Conservation (phyloP, 2,113 vertebrate species). For the Glaucomys volans region DNA sequence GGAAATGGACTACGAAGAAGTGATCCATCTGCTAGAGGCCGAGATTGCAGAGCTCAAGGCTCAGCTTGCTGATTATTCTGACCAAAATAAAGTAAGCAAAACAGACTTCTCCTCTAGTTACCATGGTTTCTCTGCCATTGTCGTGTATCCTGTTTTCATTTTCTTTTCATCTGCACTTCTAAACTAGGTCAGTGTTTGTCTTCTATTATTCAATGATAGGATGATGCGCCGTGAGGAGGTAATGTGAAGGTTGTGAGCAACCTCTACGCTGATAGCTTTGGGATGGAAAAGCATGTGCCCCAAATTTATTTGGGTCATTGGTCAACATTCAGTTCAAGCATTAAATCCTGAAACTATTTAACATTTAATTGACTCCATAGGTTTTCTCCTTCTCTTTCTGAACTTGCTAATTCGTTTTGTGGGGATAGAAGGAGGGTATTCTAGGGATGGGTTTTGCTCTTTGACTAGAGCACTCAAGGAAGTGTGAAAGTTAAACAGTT, state of each 20-base stretch:
- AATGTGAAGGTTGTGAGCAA: conserved; percentile 84
- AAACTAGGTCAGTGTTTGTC: conserved; percentile 99
- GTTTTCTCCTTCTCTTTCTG: conserved; percentile 48
- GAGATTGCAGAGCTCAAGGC: conserved; percentile 95
- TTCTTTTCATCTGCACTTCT: conserved; percentile 91
- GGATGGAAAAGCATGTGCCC: conserved; percentile 71
- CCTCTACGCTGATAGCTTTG: conserved; percentile 79
- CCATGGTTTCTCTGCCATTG: conserved; percentile 87
- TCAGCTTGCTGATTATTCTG: conserved; percentile 88
- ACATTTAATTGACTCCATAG: conserved; percentile 8
- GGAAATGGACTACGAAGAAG: conserved; percentile 98
- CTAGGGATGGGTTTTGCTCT: conserved; percentile 18
- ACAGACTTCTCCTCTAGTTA: conserved; percentile 80
- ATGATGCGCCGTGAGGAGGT: conserved; percentile 84
- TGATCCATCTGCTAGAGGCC: conserved; percentile 94
- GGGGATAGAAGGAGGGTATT: background rate
- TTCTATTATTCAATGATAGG: conserved; percentile 95
- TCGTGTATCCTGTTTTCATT: conserved; percentile 89
- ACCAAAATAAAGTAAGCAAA: conserved; percentile 89
- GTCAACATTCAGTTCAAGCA: conserved; percentile 43
- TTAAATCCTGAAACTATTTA: conserved; percentile 49
- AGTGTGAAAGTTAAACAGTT: conserved; percentile 44
- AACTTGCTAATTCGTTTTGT: conserved; percentile 54
- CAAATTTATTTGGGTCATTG: conserved; percentile 63
- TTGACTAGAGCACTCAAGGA: conserved; percentile 34